These are phyloP conservation scores for Pristionchus japonicus DNA, from an alignment of 2,888 invertebrate genomes.

Conservation along the genomic window DNA sequence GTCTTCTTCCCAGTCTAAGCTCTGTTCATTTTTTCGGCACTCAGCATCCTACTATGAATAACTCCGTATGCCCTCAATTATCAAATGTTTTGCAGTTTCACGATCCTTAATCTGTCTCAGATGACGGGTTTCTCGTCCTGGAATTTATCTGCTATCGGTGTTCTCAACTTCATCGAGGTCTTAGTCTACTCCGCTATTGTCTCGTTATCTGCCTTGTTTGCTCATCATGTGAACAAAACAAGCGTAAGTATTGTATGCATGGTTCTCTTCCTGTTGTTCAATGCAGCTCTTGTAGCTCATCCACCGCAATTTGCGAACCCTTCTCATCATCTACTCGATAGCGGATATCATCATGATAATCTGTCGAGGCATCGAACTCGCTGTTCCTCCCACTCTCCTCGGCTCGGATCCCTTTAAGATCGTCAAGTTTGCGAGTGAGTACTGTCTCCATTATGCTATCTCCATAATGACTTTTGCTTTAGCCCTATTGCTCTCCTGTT, in stretches of 20 bases:
- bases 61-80: too few relatives aligned
- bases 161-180: neutral
- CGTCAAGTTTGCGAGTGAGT: neutral
- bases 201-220: neutral
- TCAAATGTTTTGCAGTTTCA: too few relatives aligned
- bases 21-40: too few relatives aligned
- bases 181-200: too few relatives aligned
- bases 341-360: neutral
- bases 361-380: neutral
- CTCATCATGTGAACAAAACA: neutral
- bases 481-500: neutral
- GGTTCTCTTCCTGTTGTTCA: neutral
- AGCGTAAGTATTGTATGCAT: neutral
- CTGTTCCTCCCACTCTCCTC: neutral
- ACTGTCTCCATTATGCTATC: neutral
- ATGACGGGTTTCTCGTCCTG: too few relatives aligned
- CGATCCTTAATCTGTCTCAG: too few relatives aligned
- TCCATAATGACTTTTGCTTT: neutral
- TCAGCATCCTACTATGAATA: too few relatives aligned
- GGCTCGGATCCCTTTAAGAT: neutral
- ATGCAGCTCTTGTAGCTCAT: too few relatives aligned
- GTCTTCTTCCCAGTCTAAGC: too few relatives aligned
- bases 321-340: neutral
- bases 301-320: neutral
- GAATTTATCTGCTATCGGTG: too few relatives aligned